Percentiles rank a stretch among this genome's conserved stretches.
phyloP scores from a whole-genome alignment of 2,888 invertebrate species.

The Piscicola geometra region DNA sequence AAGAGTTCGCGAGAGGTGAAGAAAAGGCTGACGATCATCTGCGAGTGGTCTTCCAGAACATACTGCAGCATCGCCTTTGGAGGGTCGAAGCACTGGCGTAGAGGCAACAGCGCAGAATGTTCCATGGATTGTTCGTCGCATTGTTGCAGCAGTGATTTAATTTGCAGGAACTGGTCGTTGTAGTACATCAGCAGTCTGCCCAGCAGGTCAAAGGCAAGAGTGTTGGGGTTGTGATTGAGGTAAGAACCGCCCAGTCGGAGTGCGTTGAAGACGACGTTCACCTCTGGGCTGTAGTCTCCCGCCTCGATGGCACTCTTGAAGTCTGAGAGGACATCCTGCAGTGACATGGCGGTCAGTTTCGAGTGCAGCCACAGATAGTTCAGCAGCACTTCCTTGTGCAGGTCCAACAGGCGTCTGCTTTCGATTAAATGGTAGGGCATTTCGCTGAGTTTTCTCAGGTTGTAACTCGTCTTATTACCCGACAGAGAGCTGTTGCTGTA shows the following conservation, averaged over 20 bases:
- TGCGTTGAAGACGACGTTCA: constrained; percentile 41
- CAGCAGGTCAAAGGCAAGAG: constrained; percentile 78
- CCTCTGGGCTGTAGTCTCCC: constrained; percentile 36
- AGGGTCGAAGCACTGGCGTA: constrained; percentile 45
- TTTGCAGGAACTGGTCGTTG: constrained; percentile 64
- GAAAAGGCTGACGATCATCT: constrained; percentile 41
- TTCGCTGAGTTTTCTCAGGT: constrained; percentile 50
- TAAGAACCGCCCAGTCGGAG: constrained; percentile 43
- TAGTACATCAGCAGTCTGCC: constrained; percentile 88
- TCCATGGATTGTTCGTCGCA: constrained; percentile 79
- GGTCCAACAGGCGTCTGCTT: constrained; percentile 66
- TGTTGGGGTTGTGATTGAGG: constrained; percentile 44
- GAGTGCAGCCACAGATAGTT: constrained; percentile 95
- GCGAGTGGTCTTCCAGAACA: constrained; percentile 44
- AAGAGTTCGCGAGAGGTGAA: constrained; percentile 43
- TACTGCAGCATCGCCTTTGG: constrained; percentile 43
- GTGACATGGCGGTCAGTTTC: constrained; percentile 83
- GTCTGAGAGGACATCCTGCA: constrained; percentile 89
- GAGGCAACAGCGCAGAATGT: constrained; percentile 57
- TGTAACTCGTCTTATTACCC: constrained; percentile 44
- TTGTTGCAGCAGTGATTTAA: constrained; percentile 76
- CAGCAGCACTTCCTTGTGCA: constrained; percentile 85
- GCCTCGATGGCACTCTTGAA: constrained; percentile 58
- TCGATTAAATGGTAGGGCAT: constrained; percentile 48
- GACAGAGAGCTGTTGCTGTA: constrained; percentile 41